Conservation (phyloP, 2,797 vertebrate species). For the Leucoraja ocellata region DNA sequence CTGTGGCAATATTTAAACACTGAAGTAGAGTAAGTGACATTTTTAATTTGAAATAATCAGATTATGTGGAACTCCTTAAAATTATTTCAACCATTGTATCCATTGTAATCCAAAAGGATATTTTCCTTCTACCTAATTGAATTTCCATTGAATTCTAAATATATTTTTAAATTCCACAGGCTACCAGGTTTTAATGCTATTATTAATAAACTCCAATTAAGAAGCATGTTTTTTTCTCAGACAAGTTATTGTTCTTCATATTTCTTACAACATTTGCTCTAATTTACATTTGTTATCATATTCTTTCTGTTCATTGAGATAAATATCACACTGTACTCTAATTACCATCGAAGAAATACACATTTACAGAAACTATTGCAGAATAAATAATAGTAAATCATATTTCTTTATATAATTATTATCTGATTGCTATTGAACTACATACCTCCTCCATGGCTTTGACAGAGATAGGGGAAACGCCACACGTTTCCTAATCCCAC, state of each 20-base stretch:
- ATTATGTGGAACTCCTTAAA: background rate
- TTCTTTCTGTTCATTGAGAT: background rate
- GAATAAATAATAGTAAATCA: background rate
- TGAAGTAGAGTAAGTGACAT: background rate
- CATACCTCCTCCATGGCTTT: slow-evolving; percentile 83
- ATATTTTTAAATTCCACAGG: background rate
- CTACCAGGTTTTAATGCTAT: background rate
- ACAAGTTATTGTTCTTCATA: background rate
- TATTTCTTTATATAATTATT: background rate
- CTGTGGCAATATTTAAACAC: background rate
- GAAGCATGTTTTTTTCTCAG: too few relatives aligned
- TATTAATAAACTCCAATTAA: background rate
- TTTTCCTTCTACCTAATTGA: background rate
- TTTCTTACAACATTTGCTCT: background rate
- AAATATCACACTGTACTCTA: background rate
- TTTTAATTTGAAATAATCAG: background rate
- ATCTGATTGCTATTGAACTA: background rate
- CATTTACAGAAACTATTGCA: background rate
- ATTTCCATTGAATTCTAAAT: background rate
- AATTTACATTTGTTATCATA: background rate
- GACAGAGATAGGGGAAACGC: slow-evolving; percentile 80
- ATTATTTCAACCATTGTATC: background rate
- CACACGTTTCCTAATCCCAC: slow-evolving; percentile 84
- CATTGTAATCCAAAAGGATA: background rate
- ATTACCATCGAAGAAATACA: background rate